Percentiles rank a stretch among this genome's conserved stretches.
Evolutionary conservation across 2,113 vertebrate genomes (phyloP).

Genomic region (Sinosuthora webbiana): DNA sequence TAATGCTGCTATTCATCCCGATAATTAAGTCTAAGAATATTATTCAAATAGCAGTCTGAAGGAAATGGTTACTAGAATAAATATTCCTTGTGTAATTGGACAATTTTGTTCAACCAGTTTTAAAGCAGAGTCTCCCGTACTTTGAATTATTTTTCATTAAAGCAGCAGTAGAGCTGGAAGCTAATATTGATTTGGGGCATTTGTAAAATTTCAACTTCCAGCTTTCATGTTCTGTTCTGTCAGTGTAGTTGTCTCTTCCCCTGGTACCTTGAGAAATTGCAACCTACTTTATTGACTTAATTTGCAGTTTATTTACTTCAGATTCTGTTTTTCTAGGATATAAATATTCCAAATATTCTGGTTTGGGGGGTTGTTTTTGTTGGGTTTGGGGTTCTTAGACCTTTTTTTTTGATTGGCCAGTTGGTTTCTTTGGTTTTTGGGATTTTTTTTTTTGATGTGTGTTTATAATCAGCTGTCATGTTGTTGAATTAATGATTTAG

Average conservation of each 20-base stretch:
- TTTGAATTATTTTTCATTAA: background rate
- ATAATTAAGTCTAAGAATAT: background rate
- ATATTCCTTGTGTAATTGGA: background rate
- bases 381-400: background rate
- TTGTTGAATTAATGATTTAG: background rate
- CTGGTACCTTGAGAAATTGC: background rate
- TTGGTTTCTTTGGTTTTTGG: background rate
- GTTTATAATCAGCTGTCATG: background rate
- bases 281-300: background rate
- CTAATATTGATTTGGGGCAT: background rate
- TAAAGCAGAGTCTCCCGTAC: background rate
- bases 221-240: background rate
- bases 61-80: background rate
- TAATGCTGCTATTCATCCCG: background rate
- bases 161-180: background rate
- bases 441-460: background rate
- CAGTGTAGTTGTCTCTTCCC: background rate
- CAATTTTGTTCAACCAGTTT: background rate
- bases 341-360: background rate
- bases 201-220: background rate
- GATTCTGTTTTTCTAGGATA: background rate
- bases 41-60: background rate
- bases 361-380: background rate
- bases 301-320: background rate
- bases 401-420: too few species aligned